These are phyloP conservation scores for Callitettix versicolor DNA, from an alignment of 1,140 invertebrate species.

Conservation along the genomic window DNA sequence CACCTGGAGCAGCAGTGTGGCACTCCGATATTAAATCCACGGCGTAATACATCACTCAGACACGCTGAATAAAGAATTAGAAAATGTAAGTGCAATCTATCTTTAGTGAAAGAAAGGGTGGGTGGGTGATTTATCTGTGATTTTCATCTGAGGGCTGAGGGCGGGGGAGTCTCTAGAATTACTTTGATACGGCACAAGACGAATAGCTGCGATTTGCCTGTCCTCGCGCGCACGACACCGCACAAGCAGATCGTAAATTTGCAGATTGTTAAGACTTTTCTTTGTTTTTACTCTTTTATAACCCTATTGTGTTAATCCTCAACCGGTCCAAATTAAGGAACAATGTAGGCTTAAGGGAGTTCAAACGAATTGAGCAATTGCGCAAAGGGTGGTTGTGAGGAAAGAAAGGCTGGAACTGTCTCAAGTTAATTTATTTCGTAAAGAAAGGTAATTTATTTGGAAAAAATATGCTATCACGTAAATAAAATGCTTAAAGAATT, in stretches of 20 bases:
- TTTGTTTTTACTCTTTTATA: not conserved
- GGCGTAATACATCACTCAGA: constrained; percentile 10
- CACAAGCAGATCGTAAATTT: constrained; percentile 1
- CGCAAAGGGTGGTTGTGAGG: too few species aligned
- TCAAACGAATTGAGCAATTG: too few species aligned
- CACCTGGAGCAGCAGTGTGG: not conserved
- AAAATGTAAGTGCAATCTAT: constrained; percentile 16
- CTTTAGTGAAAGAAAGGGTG: constrained; percentile 1
- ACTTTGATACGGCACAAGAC: constrained; percentile 13
- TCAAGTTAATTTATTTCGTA: too few species aligned
- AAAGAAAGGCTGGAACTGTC: too few species aligned
- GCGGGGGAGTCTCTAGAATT: not conserved
- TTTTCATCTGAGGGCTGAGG: constrained; percentile 8
- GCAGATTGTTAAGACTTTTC: constrained; percentile 4
- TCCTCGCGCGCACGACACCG: constrained; percentile 5
- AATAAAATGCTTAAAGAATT: too few species aligned
- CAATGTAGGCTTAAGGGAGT: too few species aligned
- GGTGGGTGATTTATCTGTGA: constrained; percentile 15
- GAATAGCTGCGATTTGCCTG: constrained; percentile 13
- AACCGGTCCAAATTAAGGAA: too few species aligned
- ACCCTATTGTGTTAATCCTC: too few species aligned
- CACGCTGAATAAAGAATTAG: constrained; percentile 14
- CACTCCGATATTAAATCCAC: constrained; percentile 12
- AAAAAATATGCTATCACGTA: too few species aligned
- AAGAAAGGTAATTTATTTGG: too few species aligned